phyloP scores from a whole-genome alignment of 2,797 vertebrate species.

The Rhabdophis nuchalis region DNA sequence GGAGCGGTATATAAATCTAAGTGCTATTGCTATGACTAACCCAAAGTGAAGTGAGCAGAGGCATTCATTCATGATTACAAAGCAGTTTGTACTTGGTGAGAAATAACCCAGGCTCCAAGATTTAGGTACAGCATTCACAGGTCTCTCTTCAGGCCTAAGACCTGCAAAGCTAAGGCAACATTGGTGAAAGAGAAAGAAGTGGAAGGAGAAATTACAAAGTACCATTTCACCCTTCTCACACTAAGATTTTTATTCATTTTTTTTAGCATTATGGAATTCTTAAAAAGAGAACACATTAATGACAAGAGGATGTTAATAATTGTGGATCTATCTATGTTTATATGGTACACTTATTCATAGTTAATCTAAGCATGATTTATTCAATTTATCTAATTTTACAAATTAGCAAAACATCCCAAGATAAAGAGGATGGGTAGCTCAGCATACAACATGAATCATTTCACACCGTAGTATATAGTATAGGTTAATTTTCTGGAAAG shows the following conservation, averaged over 20 bases:
- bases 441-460: background rate
- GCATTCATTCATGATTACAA: background rate
- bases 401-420: background rate
- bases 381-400: background rate
- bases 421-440: background rate
- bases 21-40: background rate
- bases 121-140: background rate
- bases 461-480: conserved; percentile 45
- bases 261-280: background rate
- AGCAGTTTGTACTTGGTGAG: background rate
- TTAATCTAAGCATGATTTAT: background rate
- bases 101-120: background rate
- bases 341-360: background rate
- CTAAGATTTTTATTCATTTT: background rate
- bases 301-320: background rate
- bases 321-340: background rate
- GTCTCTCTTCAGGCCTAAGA: background rate
- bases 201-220: background rate
- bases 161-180: background rate
- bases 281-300: background rate
- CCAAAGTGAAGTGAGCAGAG: background rate
- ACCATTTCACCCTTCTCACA: background rate
- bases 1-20: too few species aligned
- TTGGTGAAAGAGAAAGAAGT: background rate
- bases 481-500: conserved; percentile 56